A percentile compares a stretch with the other conserved stretches of the same genome.
Evolutionary conservation across 2,888 invertebrate species (phyloP).

Genomic region (Agapetus fuscipes): DNA sequence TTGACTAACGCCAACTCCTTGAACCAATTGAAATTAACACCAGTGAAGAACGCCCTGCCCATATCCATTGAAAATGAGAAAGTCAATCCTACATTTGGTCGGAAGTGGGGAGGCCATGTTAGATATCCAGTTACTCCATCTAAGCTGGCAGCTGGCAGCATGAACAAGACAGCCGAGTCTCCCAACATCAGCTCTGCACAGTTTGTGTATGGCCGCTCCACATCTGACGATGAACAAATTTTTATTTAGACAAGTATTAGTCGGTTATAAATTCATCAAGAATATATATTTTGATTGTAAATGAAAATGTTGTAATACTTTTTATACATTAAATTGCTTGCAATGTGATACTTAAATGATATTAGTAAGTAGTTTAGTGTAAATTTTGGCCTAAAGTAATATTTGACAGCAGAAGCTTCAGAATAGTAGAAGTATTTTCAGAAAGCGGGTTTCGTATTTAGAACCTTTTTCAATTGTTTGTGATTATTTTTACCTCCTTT

Average conservation of each 20-base stretch:
- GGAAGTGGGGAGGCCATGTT: conserved; percentile 54
- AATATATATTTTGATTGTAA: background rate
- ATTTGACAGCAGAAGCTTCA: conserved; percentile 10
- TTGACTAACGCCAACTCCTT: conserved; percentile 13
- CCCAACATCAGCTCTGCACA: conserved; percentile 29
- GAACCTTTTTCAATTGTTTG: background rate
- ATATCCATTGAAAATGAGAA: conserved; percentile 13
- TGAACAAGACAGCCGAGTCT: conserved; percentile 31
- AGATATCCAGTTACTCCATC: conserved; percentile 56
- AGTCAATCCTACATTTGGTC: conserved; percentile 45
- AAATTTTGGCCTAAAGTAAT: conserved; percentile 17
- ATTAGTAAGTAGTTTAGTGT: conserved; percentile 11
- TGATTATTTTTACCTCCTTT: background rate
- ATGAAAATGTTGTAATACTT: conserved; percentile 4
- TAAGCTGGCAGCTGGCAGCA: conserved; percentile 30
- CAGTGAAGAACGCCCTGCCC: conserved; percentile 12
- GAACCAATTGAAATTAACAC: conserved; percentile 17
- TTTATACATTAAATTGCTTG: conserved; percentile 12
- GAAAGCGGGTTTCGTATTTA: too few species aligned
- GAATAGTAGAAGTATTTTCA: background rate
- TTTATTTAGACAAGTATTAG: conserved; percentile 34
- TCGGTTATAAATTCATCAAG: background rate
- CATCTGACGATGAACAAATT: conserved; percentile 55
- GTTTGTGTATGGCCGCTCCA: conserved; percentile 42
- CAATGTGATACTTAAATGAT: conserved; percentile 18